Evolutionary conservation across 92 coral and sea anemone species (phyloP), one percentile per base, ranked within the genome.

Genomic region (Hydrozoanthus gracilis): DNA sequence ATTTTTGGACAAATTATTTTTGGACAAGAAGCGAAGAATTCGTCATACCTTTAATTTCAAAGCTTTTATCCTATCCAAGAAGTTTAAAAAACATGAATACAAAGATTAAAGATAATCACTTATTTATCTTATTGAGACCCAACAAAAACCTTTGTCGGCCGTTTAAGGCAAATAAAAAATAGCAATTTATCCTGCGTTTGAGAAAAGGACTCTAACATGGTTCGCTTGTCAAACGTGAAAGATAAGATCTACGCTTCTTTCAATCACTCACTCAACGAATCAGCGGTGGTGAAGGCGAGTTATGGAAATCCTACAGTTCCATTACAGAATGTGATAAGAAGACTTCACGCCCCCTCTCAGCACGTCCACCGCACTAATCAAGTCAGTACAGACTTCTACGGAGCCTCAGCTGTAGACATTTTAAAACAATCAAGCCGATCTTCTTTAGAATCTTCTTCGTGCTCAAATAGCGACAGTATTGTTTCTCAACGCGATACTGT

Each of bases 271-370:
- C 77, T 91, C 95, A 92, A 84, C 95, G 86, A 88, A 72, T 84
- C 90, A 82, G 73, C 91, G 70, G 93, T 90, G 98, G 92, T 94
- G 98, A 94, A 89, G 90, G 91, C 83, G 73, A 86, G 95, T 86
- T 94, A 88, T 94, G 95, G 87, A 92, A 92, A 92, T 92, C 95
- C 90, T 56, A 73, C 87, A 85, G 73, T 78, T 93, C 88, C 95
- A 93, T 91, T 93, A 91, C 90, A 94, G 84, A 86, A 70, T 72
- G 87, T 88, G 98, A 92, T 94, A 91, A 94, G 95, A 86, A 67
- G 16, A 39, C 68, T 86, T 92, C 95, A 92, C 95, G 95, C 98
- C 98, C 89, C 90, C 91, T 87, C 93, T 82, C 88, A 92, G 86
- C 44, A 62, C 91, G 95, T 92, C 94, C 82, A 70, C 35, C 10